Evolutionary conservation across 2,888 invertebrate genomes (phyloP).

Genomic region (Cosmia pyralina): DNA sequence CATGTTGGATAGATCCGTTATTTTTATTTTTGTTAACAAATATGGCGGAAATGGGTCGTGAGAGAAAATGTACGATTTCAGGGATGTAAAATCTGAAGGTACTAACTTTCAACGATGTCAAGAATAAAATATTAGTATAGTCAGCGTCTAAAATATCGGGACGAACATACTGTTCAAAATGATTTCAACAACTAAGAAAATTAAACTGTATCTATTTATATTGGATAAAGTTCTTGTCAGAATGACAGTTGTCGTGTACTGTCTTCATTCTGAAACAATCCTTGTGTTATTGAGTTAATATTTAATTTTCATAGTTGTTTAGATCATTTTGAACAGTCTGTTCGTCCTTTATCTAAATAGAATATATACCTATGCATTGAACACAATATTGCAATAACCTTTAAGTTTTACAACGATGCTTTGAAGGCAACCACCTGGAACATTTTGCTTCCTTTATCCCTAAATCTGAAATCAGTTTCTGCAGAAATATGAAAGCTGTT

Average conservation of each 20-base stretch:
- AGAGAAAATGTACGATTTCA: background rate
- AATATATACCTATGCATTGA: slow-evolving; percentile 6
- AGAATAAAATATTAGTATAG: slow-evolving; percentile 4
- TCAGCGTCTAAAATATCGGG: background rate
- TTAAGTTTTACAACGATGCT: slow-evolving; percentile 28
- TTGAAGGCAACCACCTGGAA: slow-evolving; percentile 8
- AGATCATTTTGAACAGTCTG: too few relatives aligned
- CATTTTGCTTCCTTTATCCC: slow-evolving; percentile 19
- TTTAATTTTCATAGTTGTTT: too few relatives aligned
- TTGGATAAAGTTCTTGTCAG: too few relatives aligned
- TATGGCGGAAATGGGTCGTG: slow-evolving; percentile 5
- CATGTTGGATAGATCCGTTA: slow-evolving; percentile 18
- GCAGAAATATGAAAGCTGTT: background rate
- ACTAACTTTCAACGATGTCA: slow-evolving; percentile 11
- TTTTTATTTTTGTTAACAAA: slow-evolving; percentile 40
- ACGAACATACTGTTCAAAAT: too few relatives aligned
- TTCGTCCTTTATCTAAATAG: slow-evolving; percentile 1
- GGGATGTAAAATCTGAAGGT: background rate
- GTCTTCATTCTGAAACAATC: too few relatives aligned
- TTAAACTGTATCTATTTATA: too few relatives aligned
- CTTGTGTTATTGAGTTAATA: too few relatives aligned
- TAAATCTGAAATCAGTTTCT: background rate
- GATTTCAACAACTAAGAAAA: too few relatives aligned
- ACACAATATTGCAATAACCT: slow-evolving; percentile 21
- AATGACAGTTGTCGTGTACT: too few relatives aligned